phyloP scores from a whole-genome alignment of 2,888 invertebrate species.

The Isotomurus palustris region DNA sequence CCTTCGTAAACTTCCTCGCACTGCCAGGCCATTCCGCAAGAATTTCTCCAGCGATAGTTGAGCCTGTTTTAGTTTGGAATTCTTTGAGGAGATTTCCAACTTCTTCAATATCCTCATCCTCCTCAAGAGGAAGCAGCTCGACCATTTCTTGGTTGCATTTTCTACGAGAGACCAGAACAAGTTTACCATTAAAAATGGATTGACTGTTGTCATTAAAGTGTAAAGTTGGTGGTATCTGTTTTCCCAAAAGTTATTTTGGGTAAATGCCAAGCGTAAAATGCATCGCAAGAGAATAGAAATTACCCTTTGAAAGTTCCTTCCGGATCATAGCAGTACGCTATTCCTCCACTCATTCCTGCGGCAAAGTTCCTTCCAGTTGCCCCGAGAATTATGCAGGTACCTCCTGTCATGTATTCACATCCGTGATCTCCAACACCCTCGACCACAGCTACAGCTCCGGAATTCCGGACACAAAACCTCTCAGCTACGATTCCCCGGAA shows the following conservation, averaged over 20 bases:
- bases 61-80: constrained; percentile 83
- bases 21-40: constrained; percentile 73
- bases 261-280: not conserved
- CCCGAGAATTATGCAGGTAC: constrained; percentile 82
- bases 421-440: constrained; percentile 97
- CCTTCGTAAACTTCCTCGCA: constrained; percentile 78
- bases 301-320: constrained; percentile 62
- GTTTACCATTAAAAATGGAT: too few species aligned
- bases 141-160: constrained; percentile 95
- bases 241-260: too few species aligned
- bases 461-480: constrained; percentile 96
- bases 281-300: too few species aligned
- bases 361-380: constrained; percentile 97
- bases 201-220: too few species aligned
- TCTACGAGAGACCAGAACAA: constrained; percentile 54
- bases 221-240: too few species aligned
- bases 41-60: constrained; percentile 73
- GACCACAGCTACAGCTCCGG: constrained; percentile 89
- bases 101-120: constrained; percentile 68
- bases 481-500: constrained; percentile 96
- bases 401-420: constrained; percentile 99
- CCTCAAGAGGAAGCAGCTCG: constrained; percentile 77
- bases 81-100: constrained; percentile 75
- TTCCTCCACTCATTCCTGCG: constrained; percentile 97
- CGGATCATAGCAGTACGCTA: constrained; percentile 90